Evolutionary conservation across 1,140 invertebrate species (phyloP).

Genomic region (Papilio machaon): DNA sequence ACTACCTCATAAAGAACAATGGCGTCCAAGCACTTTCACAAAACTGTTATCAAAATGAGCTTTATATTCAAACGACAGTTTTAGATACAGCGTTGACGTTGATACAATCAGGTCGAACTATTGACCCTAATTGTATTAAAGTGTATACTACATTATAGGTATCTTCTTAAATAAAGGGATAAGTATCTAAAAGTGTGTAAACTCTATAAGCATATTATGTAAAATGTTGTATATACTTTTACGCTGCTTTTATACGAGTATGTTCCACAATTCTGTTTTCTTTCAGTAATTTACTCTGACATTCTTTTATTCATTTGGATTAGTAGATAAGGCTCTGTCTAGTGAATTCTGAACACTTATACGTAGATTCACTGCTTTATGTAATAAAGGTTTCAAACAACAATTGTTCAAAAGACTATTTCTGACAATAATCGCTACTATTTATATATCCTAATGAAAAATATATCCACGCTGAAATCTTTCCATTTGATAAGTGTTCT

Average conservation of each 20-base stretch:
- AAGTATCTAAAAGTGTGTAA: neutral
- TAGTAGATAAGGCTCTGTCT: too few relatives aligned
- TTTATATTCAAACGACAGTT: neutral
- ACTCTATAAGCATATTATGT: too few relatives aligned
- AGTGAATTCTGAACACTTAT: too few relatives aligned
- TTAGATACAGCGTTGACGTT: neutral
- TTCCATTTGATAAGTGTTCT: slow-evolving; percentile 7
- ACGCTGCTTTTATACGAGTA: too few relatives aligned
- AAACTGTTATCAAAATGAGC: slow-evolving; percentile 6
- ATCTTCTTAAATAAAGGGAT: neutral
- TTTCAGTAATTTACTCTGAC: too few relatives aligned
- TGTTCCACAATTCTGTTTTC: too few relatives aligned
- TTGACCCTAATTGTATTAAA: slow-evolving; percentile 23
- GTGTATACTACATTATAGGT: neutral
- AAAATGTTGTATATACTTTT: too few relatives aligned
- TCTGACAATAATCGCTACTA: neutral
- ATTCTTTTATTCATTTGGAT: too few relatives aligned
- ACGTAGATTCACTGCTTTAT: neutral
- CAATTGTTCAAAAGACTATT: neutral
- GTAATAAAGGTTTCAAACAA: too few relatives aligned
- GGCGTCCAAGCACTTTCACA: neutral
- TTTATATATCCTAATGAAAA: too few relatives aligned
- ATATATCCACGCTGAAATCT: neutral
- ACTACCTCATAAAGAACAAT: slow-evolving; percentile 4
- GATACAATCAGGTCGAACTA: slow-evolving; percentile 14